Conservation (phyloP, 1,140 invertebrate genomes). For the Monomorium pharaonis region DNA sequence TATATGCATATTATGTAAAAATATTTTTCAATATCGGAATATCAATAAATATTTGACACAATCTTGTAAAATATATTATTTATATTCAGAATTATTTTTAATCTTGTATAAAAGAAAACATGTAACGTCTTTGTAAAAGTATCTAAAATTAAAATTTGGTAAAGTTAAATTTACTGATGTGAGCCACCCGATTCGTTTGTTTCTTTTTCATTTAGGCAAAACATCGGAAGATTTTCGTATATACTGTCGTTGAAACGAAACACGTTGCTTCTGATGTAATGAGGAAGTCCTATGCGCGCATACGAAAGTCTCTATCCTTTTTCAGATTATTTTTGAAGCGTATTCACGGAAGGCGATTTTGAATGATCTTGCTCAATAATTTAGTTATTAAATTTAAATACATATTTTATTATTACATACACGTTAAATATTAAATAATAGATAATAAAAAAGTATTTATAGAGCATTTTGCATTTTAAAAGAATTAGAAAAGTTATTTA, state of each 20-base stretch:
- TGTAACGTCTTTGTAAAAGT: not conserved
- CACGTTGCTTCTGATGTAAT: conserved; percentile 58
- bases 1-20: not conserved
- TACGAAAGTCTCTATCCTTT: not conserved
- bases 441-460: not conserved
- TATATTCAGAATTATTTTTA: not conserved
- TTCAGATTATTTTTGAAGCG: conserved; percentile 62
- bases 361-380: not conserved
- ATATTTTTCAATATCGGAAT: not conserved
- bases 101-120: not conserved
- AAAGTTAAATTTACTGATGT: not conserved
- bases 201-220: conserved; percentile 35
- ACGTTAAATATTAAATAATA: not conserved
- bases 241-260: conserved; percentile 52
- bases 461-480: not conserved
- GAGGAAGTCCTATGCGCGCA: not conserved
- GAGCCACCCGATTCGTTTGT: conserved; percentile 45
- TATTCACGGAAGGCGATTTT: conserved; percentile 21
- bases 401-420: not conserved
- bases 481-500: not conserved
- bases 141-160: conserved; percentile 48
- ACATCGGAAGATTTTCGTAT: conserved; percentile 35
- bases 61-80: not conserved
- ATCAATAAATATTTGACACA: not conserved
- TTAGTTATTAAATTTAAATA: not conserved